phyloP scores from a whole-genome alignment of 2,113 vertebrate species.

The Actenoides hombroni region DNA sequence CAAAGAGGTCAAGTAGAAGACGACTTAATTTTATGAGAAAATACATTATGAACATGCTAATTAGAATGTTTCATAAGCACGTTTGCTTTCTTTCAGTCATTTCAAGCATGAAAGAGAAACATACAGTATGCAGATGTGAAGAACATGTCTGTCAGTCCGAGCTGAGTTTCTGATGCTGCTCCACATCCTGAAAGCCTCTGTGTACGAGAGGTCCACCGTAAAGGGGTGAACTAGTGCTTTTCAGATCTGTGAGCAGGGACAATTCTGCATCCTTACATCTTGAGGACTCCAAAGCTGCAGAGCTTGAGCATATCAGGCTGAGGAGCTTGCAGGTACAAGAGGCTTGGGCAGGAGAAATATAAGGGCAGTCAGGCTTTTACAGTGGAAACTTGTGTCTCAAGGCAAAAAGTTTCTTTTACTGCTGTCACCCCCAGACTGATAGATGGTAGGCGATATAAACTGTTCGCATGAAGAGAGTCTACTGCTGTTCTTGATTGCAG shows the following conservation, averaged over 20 bases:
- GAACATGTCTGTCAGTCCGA: neutral
- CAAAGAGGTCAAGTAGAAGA: neutral
- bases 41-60: neutral
- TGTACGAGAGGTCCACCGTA: neutral
- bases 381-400: neutral
- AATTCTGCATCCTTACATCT: neutral
- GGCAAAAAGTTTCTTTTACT: neutral
- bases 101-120: neutral
- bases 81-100: neutral
- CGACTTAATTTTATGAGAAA: neutral
- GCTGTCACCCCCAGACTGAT: neutral
- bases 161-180: neutral
- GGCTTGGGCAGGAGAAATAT: neutral
- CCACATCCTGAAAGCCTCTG: neutral
- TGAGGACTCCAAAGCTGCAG: neutral
- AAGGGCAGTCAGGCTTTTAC: neutral
- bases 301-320: neutral
- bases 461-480: neutral
- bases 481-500: neutral
- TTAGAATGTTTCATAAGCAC: neutral
- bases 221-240: neutral
- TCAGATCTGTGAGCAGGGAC: neutral
- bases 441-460: accelerated
- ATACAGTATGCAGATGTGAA: neutral
- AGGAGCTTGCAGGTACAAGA: neutral